Percentiles rank a stretch among this genome's conserved stretches.
Evolutionary conservation across 2,888 invertebrate genomes (phyloP).

Genomic region (Nephrotoma guestfalica): DNA sequence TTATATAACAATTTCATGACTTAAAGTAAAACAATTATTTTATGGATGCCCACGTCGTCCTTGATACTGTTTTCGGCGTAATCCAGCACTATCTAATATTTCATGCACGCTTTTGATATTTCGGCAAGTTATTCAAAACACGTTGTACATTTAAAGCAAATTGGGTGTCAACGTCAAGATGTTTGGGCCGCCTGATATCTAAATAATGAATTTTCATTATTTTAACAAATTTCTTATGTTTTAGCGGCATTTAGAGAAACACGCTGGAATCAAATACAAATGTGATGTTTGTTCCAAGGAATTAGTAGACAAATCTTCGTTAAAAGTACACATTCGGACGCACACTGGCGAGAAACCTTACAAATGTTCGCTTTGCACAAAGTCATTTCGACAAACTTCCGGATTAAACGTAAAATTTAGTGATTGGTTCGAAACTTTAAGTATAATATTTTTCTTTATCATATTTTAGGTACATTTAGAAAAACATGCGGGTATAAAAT

Average conservation of each 20-base stretch:
- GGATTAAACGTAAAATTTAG: background rate
- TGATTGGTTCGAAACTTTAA: background rate
- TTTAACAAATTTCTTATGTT: background rate
- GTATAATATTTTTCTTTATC: background rate
- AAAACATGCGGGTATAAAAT: background rate
- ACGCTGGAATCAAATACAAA: background rate
- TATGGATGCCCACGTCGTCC: no score
- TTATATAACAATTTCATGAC: no score
- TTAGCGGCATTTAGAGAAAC: background rate
- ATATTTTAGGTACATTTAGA: background rate
- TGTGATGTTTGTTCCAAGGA: background rate
- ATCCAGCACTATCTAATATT: no score
- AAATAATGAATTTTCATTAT: background rate
- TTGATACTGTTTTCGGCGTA: no score
- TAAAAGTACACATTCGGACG: background rate
- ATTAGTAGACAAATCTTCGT: background rate
- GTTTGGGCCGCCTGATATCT: no score
- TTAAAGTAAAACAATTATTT: no score
- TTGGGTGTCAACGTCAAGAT: no score
- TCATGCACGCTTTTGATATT: no score
- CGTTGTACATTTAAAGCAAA: no score
- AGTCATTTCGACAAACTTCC: background rate
- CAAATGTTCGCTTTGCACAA: background rate
- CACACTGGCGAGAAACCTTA: background rate
- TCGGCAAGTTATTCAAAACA: no score